These are phyloP conservation scores for Spilogale gracilis DNA, from an alignment of 2,113 vertebrate species.

Conservation along the genomic window DNA sequence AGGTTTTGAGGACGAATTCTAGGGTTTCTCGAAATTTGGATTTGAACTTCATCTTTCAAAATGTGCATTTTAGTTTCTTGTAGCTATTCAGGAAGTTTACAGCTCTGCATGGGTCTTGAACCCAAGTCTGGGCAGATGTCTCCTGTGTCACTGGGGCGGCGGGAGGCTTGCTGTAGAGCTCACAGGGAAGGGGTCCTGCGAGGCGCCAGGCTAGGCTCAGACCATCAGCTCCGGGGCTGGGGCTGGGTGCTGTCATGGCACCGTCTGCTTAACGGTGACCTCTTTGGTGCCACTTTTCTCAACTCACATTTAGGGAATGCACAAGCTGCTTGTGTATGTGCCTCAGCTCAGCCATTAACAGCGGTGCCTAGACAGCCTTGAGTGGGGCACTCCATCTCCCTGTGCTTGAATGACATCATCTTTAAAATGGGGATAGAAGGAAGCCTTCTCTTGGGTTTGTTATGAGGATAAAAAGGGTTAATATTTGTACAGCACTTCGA, in stretches of 20 bases:
- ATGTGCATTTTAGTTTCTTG: background rate
- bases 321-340: background rate
- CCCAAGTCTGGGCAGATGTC: too few species aligned
- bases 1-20: background rate
- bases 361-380: background rate
- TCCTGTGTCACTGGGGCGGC: too few species aligned
- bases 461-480: background rate
- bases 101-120: background rate
- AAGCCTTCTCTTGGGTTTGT: background rate
- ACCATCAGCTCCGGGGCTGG: background rate
- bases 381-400: background rate
- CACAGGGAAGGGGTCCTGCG: rapidly evolving
- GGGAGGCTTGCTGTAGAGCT: rapidly evolving
- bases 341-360: background rate
- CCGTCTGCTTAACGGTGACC: background rate
- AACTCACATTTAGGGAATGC: background rate
- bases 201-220: background rate
- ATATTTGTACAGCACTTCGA: background rate
- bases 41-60: background rate
- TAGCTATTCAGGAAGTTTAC: too few species aligned
- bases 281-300: background rate
- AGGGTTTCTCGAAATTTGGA: background rate
- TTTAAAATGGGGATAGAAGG: background rate
- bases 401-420: background rate
- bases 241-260: rapidly evolving